Evolutionary conservation across 2,113 vertebrate genomes (phyloP).

Genomic region (Megaleporinus macrocephalus): DNA sequence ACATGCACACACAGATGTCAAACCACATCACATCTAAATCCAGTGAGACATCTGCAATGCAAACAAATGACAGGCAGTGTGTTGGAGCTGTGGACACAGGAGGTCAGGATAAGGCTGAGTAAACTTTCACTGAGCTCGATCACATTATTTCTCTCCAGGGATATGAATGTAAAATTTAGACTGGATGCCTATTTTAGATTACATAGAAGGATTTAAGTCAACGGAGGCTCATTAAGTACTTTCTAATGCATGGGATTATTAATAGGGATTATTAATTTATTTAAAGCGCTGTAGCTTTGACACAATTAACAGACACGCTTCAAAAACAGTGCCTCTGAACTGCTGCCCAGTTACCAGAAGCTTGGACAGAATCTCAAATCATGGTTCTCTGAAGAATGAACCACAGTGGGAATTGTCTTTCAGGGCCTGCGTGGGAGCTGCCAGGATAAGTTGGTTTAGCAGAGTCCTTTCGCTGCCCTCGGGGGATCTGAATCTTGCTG

Average conservation of each 20-base stretch:
- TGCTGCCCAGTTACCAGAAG: neutral
- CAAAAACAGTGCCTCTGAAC: neutral
- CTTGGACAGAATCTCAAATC: conserved; percentile 14
- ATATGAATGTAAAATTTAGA: neutral
- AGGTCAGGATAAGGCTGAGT: conserved; percentile 19
- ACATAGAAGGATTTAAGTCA: neutral
- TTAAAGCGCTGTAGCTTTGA: neutral
- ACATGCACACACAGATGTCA: conserved; percentile 67
- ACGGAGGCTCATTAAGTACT: neutral
- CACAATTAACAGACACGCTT: neutral
- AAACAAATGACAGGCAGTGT: conserved; percentile 65
- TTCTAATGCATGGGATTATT: neutral
- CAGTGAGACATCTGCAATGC: conserved; percentile 67
- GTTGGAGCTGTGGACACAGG: conserved; percentile 42
- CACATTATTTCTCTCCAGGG: neutral
- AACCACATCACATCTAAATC: conserved; percentile 68
- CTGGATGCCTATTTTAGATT: neutral
- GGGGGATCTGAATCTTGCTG: conserved; percentile 71
- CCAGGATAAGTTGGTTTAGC: conserved; percentile 70
- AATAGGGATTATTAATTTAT: neutral
- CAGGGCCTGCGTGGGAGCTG: conserved; percentile 25
- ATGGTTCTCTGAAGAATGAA: conserved; percentile 15
- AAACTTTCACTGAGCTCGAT: neutral
- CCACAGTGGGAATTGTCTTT: conserved; percentile 1
- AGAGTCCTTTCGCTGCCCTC: conserved; percentile 63